Conservation (phyloP, 2,797 vertebrate species). For the Urosaurus nigricauda region DNA sequence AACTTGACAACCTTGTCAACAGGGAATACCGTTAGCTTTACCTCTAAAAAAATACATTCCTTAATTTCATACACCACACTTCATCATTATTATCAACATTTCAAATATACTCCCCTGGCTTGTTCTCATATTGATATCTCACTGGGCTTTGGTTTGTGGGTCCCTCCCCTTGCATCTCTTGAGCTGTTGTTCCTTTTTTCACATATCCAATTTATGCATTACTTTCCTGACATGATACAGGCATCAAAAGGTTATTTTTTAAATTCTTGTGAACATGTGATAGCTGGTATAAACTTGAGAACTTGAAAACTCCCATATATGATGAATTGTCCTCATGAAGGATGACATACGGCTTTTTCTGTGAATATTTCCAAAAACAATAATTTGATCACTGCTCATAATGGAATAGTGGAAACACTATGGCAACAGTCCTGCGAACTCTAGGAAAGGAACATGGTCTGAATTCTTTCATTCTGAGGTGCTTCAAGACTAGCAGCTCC, state of each 20-base stretch:
- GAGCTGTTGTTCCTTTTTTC: constrained; percentile 1
- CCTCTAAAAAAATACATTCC: background rate
- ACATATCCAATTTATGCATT: background rate
- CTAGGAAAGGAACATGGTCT: background rate
- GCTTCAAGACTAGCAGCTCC: background rate
- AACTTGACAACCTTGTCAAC: too few species aligned
- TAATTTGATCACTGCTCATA: background rate
- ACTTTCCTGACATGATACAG: background rate
- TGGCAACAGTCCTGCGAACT: background rate
- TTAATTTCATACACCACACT: constrained; percentile 44
- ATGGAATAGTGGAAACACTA: background rate
- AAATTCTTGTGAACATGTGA: constrained; percentile 6
- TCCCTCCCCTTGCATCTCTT: background rate
- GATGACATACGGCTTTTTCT: background rate
- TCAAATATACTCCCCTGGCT: constrained; percentile 15
- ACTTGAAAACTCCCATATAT: background rate
- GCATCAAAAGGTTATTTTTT: background rate
- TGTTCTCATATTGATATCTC: background rate
- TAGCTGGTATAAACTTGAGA: background rate
- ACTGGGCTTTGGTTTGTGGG: background rate
- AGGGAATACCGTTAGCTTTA: too few species aligned
- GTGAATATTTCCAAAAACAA: background rate
- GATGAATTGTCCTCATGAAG: background rate
- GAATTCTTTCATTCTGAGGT: background rate
- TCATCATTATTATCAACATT: constrained; percentile 36